phyloP scores from a whole-genome alignment of 2,797 vertebrate species.

The Neostethus bicornis region DNA sequence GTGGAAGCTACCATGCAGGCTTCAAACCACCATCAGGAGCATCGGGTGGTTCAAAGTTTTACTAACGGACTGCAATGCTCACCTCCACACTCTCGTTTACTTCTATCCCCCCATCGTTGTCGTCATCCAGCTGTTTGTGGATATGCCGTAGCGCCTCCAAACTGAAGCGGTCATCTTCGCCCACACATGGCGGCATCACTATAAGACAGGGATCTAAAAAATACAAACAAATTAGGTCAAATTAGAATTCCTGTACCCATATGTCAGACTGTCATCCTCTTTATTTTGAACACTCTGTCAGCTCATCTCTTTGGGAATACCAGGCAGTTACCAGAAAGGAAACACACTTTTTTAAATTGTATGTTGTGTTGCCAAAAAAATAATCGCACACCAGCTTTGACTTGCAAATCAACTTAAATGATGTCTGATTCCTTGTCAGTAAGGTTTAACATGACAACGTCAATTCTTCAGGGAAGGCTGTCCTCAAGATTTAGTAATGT shows the following conservation, averaged over 20 bases:
- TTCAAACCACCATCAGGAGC: no score
- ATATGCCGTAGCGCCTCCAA: slow-evolving; percentile 95
- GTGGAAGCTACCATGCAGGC: no score
- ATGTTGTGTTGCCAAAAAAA: no score
- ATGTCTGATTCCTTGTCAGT: no score
- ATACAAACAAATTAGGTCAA: background rate
- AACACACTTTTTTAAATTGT: no score
- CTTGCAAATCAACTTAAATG: no score
- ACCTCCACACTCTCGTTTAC: slow-evolving; percentile 99
- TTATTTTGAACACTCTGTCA: background rate
- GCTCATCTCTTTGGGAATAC: background rate
- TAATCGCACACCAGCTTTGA: no score
- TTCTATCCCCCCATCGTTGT: slow-evolving; percentile 97
- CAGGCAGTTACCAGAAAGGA: background rate
- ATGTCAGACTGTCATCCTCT: background rate
- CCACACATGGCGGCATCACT: slow-evolving; percentile 90
- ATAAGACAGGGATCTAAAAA: slow-evolving; percentile 87
- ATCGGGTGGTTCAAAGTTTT: no score
- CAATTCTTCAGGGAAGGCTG: no score
- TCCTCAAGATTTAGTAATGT: no score
- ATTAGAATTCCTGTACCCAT: no score
- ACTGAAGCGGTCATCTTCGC: slow-evolving; percentile 92
- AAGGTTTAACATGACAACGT: no score
- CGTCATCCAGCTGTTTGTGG: slow-evolving; percentile 98
- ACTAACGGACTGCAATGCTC: slow-evolving; percentile 39